Conservation (phyloP, 2,113 vertebrate species). For the Oncorhynchus kisutch region DNA sequence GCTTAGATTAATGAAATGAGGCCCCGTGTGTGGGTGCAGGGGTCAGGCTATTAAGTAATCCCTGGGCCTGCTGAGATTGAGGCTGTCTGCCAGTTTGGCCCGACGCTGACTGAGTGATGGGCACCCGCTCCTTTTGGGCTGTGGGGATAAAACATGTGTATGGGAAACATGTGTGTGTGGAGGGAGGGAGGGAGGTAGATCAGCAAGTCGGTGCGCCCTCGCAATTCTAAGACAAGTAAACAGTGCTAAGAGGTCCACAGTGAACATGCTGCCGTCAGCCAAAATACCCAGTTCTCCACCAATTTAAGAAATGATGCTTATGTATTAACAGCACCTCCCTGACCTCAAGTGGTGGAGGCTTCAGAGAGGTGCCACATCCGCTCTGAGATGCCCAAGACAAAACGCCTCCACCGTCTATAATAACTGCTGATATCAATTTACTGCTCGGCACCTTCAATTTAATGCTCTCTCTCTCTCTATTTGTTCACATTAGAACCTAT, state of each 20-base stretch:
- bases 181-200: background rate
- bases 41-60: slow-evolving; percentile 77
- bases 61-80: slow-evolving; percentile 66
- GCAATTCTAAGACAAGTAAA: background rate
- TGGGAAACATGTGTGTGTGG: background rate
- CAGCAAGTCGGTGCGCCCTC: background rate
- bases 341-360: slow-evolving; percentile 32
- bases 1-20: slow-evolving; percentile 78
- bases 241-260: background rate
- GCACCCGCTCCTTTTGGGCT: slow-evolving; percentile 36
- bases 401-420: slow-evolving; percentile 19
- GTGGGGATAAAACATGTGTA: background rate
- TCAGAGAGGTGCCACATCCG: slow-evolving; percentile 20
- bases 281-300: background rate
- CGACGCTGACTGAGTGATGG: slow-evolving; percentile 67
- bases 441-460: slow-evolving; percentile 15
- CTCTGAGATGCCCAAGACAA: slow-evolving; percentile 23
- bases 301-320: background rate
- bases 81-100: slow-evolving; percentile 62
- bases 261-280: background rate
- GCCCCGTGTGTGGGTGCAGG: slow-evolving; percentile 57
- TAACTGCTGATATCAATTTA: slow-evolving; percentile 17
- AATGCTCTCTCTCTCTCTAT: slow-evolving; percentile 46
- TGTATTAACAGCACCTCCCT: slow-evolving; percentile 14
- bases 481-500: slow-evolving; percentile 57